These are phyloP conservation scores for Pecten maximus DNA, from an alignment of 2,888 invertebrate genomes.

Conservation along the genomic window DNA sequence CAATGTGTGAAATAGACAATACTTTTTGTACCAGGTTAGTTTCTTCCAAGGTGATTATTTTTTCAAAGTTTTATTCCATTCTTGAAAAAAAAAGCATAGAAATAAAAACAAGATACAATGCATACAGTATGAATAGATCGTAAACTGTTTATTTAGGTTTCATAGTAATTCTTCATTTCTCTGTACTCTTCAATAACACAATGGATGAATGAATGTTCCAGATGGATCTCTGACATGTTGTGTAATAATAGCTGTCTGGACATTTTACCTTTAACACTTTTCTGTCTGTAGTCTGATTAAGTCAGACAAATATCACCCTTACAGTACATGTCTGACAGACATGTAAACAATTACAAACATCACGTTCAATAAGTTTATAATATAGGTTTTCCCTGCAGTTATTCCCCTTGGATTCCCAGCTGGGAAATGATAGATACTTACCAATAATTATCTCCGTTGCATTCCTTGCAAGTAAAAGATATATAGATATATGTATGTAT, in stretches of 20 bases:
- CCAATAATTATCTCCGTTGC: not conserved
- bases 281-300: not conserved
- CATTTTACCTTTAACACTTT: not conserved
- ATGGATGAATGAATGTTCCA: not conserved
- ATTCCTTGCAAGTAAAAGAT: not conserved
- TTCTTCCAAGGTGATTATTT: too few species aligned
- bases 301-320: not conserved
- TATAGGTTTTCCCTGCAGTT: not conserved
- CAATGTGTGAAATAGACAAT: too few species aligned
- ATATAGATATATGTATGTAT: too few species aligned
- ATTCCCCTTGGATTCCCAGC: not conserved
- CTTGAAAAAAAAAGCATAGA: too few species aligned
- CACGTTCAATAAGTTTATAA: not conserved
- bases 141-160: too few species aligned
- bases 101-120: too few species aligned
- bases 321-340: not conserved
- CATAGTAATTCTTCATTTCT: not conserved
- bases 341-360: not conserved
- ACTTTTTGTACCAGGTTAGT: too few species aligned
- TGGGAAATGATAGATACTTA: not conserved
- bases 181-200: not conserved
- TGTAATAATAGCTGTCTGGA: not conserved
- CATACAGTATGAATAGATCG: too few species aligned
- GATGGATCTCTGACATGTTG: not conserved
- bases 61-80: too few species aligned